These are phyloP conservation scores for Trogon melanurus DNA, from an alignment of 2,113 vertebrate species.

Conservation along the genomic window DNA sequence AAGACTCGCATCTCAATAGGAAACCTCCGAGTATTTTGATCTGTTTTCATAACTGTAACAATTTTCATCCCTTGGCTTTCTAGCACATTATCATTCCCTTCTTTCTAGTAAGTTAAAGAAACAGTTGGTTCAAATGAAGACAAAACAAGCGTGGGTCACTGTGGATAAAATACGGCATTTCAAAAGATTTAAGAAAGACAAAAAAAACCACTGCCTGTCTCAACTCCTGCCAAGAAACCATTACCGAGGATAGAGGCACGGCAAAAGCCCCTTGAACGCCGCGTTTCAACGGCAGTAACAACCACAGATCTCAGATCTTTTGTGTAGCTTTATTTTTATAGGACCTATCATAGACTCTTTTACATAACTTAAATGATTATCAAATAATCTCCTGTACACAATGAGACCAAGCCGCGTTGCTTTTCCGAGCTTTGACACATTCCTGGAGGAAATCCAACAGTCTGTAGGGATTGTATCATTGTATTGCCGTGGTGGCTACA, in stretches of 20 bases:
- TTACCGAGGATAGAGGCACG: not conserved
- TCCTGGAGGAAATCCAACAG: conserved; percentile 44
- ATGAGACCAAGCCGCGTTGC: not conserved
- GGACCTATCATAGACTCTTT: conserved; percentile 62
- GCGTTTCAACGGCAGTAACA: not conserved
- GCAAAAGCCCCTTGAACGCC: not conserved
- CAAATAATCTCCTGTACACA: conserved; percentile 67
- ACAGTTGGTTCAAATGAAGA: conserved; percentile 10
- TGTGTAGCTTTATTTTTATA: conserved; percentile 54
- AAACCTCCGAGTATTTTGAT: conserved; percentile 5
- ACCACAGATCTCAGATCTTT: conserved; percentile 2
- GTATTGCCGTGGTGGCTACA: not conserved
- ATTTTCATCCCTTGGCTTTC: conserved; percentile 11
- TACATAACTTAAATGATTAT: conserved; percentile 71
- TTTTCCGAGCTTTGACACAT: conserved; percentile 26
- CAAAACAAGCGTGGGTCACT: not conserved
- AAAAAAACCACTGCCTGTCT: not conserved
- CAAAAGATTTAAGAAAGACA: conserved; percentile 27
- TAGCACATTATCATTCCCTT: not conserved
- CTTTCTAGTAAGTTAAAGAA: not conserved
- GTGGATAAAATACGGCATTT: not conserved
- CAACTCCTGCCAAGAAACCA: conserved; percentile 53
- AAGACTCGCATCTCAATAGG: conserved; percentile 14
- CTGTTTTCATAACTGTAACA: conserved; percentile 52
- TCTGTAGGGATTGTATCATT: not conserved